Evolutionary conservation across 2,888 invertebrate genomes (phyloP), one percentile per base, ranked within the genome.

Genomic region (Catocala nupta): DNA sequence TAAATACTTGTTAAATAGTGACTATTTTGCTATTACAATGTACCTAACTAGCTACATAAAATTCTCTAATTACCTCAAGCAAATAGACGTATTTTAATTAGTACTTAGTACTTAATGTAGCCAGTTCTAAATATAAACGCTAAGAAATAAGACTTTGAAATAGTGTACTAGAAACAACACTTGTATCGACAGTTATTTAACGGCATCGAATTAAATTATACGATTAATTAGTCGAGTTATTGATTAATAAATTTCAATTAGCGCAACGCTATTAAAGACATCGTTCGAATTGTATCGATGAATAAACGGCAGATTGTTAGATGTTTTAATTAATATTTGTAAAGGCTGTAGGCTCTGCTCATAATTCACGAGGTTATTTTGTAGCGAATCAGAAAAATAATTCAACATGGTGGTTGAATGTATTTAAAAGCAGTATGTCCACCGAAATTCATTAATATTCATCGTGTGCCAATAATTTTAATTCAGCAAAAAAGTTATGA

Each of bases 161-260:
- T 61, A 39, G 51, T 51, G 39, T 44, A 42, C 13, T 10, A 44
- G 50, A 50, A 55, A 57, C 47, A 8, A 56, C 47, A 33, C 34
- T 34, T 25, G 25, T 51, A 45, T n/a, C 36, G 45, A 52, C 51
- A 39, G 58, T 45, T 51, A 12, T 13, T 36, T 60, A 49, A 55
- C 50, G 49, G 49, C 13, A 54, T 55, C 59, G 49, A 55, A 12
- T 16, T 43, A 50, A 34, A 53, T 55, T 60, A 39, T 16, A 10
- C 50, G 39, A 60, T 60, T 55, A 60, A 55, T 60, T 55, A 55
- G 44, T 50, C 60, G 55, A 49, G 47, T 12, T 56, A 55, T 43
- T 50, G 36, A 62, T 62, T 61, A 56, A 61, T 52, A 61, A 65
- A 52, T 44, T 63, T 52, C 49, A 68, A 72, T 70, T 65, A 55